Base-by-base conservation (phyloP, 2,113 vertebrate genomes). In the Paraplagusia blochii region DNA sequence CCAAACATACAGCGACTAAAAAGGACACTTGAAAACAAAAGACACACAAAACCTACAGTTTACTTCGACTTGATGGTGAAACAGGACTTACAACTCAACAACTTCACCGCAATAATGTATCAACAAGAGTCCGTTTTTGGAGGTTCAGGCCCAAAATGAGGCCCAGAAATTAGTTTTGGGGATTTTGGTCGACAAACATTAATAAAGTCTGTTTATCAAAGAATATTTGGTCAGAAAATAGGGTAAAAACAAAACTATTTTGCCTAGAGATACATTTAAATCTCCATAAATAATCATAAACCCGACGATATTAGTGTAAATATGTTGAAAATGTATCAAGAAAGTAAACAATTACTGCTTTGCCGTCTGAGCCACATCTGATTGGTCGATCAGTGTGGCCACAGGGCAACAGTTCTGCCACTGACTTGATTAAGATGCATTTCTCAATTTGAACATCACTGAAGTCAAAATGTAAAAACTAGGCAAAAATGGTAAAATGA, bases 341-440 rank as follows among this genome's bases (percentile, higher is more conserved):
- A 4, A 39, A 2, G 3, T 12, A 11, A 40, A 40, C 11, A 12
- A 40, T 11, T 40, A 40, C 13, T 40, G 38, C 11, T 40, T 14
- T 13, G 9, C 7, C 38, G 56, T 15, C 18, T 4, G 0, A 15
- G 74, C 50, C 48, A 18, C 74, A 44, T 39, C 77, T 73, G 77
- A 83, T 78, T 83, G 72, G 72, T 15, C 66, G 81, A 59, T 78
- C 75, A 83, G 72, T 34, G 68, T 76, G 36, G 34, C 69, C 22
- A 13, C 15, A 39, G 15, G 33, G 50, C 18, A 1, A 34, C 51
- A 19, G 19, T 13, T 35, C 38, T 18, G 14, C 8, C 14, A 14
- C 42, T 16, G n/a, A 44, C n/a, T 16, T 44, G n/a, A 44, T n/a
- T 9, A 44, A 7, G n/a, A n/a, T 16, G 7, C n/a, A 16, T 17